Base-by-base conservation (phyloP, 2,888 invertebrate genomes). In the Macrophya alboannulata region DNA sequence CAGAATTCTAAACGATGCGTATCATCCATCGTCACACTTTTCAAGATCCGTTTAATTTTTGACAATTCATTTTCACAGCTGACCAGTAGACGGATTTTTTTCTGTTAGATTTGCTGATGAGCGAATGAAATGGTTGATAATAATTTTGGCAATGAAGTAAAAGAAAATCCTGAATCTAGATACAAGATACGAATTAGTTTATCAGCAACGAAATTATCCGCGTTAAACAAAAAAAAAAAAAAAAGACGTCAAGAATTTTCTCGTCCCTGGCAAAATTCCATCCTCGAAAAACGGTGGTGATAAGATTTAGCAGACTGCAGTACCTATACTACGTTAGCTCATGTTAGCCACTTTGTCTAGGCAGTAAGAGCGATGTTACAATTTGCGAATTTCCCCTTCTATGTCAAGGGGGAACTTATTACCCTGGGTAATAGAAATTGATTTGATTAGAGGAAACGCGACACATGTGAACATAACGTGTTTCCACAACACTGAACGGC, bases 301-400 rank as follows among this genome's bases (percentile, higher is more conserved):
- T 74, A 43, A 45, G 72, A 74, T 74, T 74, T 74, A 21, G 21
- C 43, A 45, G 45, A 74, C 45, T 72, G 45, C 72, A 21, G n/a
- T 45, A 72, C 72, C 72, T n/a, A 31, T 9, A 21, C 43, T 15
- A 3, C 31, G 43, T 10, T 74, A n/a, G 9, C 45, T 45, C n/a
- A 45, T 21, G 43, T 74, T 74, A 25, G 21, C 43, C 72, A 74
- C 21, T 74, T 74, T 74, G 72, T 74, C 72, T 74, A 74, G 45
- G 62, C 25, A 21, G 72, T 25, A 74, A 74, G 72, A 74, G 72
- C 21, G 72, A 74, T 74, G 40, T 45, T 31, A 74, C 72, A 74
- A 74, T 74, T 74, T 74, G 72, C 10, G 45, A 45, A 74, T 68
- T 37, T 62, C 21, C 25, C 68, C 37, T 37, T 37, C 17, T 37